These are phyloP conservation scores for Parasteatoda tepidariorum DNA, from an alignment of 1,140 invertebrate species.

Conservation along the genomic window DNA sequence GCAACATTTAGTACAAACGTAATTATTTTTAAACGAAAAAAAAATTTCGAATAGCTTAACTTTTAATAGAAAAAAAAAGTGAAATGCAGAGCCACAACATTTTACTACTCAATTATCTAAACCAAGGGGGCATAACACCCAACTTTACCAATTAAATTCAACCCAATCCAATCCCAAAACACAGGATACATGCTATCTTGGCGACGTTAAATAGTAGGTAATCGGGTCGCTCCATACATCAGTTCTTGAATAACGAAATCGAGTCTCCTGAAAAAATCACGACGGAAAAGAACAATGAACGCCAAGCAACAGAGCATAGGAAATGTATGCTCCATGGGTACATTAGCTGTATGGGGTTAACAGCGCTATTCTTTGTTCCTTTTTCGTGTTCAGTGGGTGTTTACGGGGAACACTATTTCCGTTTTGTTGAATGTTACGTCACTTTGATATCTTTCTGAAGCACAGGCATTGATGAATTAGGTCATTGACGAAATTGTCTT, in stretches of 20 bases:
- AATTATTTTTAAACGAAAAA: no score
- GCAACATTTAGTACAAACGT: no score
- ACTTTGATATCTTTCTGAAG: not conserved
- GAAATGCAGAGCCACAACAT: not conserved
- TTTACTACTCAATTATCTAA: not conserved
- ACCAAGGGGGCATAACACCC: not conserved
- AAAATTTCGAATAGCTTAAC: no score
- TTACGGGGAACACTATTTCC: constrained; percentile 27
- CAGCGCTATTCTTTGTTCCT: constrained; percentile 13
- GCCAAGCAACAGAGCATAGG: constrained; percentile 29
- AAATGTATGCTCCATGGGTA: not conserved
- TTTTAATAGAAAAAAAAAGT: no score
- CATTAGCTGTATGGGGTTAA: constrained; percentile 1
- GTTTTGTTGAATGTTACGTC: constrained; percentile 18
- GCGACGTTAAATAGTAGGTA: constrained; percentile 46
- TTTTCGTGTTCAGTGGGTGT: constrained; percentile 27
- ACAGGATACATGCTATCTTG: constrained; percentile 45
- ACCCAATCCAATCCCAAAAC: constrained; percentile 17
- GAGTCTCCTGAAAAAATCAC: constrained; percentile 16
- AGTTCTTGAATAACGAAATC: constrained; percentile 8
- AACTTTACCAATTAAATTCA: constrained; percentile 27
- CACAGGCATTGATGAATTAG: not conserved
- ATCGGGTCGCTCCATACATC: constrained; percentile 28
- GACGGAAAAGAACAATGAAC: constrained; percentile 1
- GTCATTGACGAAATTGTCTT: not conserved